Conservation (phyloP, 2,113 vertebrate genomes). For the Tangachromis dhanisi region DNA sequence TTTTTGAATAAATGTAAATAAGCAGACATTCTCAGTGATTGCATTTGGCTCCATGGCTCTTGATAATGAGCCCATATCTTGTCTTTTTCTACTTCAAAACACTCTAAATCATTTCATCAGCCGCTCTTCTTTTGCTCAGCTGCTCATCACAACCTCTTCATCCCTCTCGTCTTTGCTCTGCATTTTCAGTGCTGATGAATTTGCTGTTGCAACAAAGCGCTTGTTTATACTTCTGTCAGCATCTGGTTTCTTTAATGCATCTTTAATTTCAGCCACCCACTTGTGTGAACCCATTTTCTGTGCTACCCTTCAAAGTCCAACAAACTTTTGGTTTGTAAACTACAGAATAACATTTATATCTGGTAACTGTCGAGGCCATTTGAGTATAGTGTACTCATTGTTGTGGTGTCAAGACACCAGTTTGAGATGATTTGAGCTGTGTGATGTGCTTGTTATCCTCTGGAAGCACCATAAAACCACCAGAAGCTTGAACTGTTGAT, state of each 20-base stretch:
- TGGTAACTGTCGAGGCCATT: background rate
- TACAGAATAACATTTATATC: background rate
- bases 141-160: slow-evolving; percentile 62
- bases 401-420: background rate
- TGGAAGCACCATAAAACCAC: background rate
- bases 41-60: slow-evolving; percentile 1
- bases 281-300: background rate
- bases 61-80: slow-evolving; percentile 13
- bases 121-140: slow-evolving; percentile 42
- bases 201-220: background rate
- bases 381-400: background rate
- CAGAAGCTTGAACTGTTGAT: background rate
- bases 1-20: slow-evolving; percentile 31
- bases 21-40: slow-evolving; percentile 7
- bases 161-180: slow-evolving; percentile 13
- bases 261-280: background rate
- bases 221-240: slow-evolving; percentile 6
- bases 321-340: slow-evolving; percentile 7
- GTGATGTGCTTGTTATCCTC: background rate
- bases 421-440: background rate
- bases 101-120: slow-evolving; percentile 66
- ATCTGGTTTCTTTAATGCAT: slow-evolving; percentile 17
- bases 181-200: slow-evolving; percentile 1
- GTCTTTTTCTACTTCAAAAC: slow-evolving; percentile 12
- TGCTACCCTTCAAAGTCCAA: slow-evolving; percentile 7